These are phyloP conservation scores for Entosphenus tridentatus DNA, from an alignment of 2,113 vertebrate species.

Conservation along the genomic window DNA sequence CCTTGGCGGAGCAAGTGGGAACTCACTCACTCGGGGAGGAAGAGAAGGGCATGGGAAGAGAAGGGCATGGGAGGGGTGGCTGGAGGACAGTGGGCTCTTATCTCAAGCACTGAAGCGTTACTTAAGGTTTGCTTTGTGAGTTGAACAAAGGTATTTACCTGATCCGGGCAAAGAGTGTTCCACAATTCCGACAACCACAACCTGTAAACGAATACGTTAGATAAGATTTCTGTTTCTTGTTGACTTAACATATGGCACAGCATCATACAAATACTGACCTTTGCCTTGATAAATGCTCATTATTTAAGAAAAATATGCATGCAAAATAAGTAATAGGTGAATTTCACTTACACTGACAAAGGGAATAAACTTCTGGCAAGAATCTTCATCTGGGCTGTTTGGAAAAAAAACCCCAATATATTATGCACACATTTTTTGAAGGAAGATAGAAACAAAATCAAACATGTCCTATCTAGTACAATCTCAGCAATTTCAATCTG, in stretches of 20 bases:
- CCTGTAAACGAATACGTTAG: constrained; percentile 23
- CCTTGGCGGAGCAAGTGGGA: background rate
- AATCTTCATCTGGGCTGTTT: constrained; percentile 69
- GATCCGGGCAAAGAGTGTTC: constrained; percentile 67
- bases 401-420: background rate
- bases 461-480: constrained; percentile 6
- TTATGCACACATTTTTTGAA: too few relatives aligned
- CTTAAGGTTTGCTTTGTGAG: background rate
- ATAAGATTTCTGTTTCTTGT: background rate
- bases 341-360: constrained; percentile 55
- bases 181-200: constrained; percentile 85
- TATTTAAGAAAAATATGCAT: background rate
- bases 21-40: background rate
- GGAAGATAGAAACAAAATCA: constrained; percentile 12
- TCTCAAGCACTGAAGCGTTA: background rate
- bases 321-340: constrained; percentile 7
- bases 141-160: constrained; percentile 23
- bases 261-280: background rate
- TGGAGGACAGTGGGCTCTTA: too few relatives aligned
- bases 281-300: background rate
- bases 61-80: background rate
- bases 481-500: background rate
- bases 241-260: background rate
- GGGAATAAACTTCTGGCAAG: constrained; percentile 91
- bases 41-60: background rate